phyloP scores from a whole-genome alignment of 2,113 vertebrate species.

The Nipponia nippon region DNA sequence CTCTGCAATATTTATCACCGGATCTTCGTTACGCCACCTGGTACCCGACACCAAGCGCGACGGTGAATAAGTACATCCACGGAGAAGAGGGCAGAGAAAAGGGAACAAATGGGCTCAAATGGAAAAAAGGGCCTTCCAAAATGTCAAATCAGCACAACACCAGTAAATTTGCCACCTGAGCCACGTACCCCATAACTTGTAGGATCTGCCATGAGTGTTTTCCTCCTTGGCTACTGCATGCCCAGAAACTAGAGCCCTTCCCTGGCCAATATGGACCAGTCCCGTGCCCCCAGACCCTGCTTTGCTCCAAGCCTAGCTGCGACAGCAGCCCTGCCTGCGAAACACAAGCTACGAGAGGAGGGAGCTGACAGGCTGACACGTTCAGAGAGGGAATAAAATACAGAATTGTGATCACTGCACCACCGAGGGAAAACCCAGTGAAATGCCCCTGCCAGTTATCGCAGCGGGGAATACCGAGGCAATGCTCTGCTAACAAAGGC shows the following conservation, averaged over 20 bases:
- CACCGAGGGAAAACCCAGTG: neutral
- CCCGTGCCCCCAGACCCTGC: rapidly evolving
- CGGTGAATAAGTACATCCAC: neutral
- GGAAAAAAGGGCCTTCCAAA: neutral
- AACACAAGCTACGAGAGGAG: neutral
- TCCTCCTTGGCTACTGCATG: neutral
- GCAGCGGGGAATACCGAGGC: neutral
- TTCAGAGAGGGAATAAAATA: neutral
- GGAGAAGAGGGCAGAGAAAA: neutral
- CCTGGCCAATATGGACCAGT: neutral
- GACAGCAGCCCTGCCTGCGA: neutral
- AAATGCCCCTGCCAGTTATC: neutral
- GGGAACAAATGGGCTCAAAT: neutral
- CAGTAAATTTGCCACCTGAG: neutral
- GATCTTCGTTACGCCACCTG: rapidly evolving
- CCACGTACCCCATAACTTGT: neutral
- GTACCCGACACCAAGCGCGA: neutral
- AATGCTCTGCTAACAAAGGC: neutral
- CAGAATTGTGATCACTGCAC: neutral
- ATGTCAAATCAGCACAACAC: rapidly evolving
- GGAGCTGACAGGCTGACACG: neutral
- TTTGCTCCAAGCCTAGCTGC: neutral
- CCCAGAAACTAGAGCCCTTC: neutral
- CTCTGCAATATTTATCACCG: neutral
- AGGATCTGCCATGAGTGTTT: rapidly evolving